phyloP scores from a whole-genome alignment of 92 coral and sea anemone genomes.

The Phymanthus crucifer region DNA sequence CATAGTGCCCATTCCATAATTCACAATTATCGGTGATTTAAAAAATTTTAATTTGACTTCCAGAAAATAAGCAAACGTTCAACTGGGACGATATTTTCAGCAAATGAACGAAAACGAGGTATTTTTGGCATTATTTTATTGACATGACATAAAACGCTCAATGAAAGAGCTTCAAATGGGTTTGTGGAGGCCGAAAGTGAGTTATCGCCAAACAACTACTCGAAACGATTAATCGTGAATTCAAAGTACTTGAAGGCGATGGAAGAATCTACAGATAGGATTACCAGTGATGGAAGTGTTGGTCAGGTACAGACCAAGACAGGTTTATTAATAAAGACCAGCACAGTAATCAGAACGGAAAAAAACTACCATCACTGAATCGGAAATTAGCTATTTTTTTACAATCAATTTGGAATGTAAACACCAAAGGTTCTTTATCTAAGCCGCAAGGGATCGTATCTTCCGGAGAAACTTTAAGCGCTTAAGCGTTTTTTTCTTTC shows the following conservation, averaged over 20 bases:
- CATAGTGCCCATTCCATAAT: too few relatives aligned
- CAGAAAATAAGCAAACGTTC: neutral
- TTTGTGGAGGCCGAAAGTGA: slow-evolving; percentile 2
- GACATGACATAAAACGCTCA: neutral
- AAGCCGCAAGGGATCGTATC: slow-evolving; percentile 31
- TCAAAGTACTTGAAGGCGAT: neutral
- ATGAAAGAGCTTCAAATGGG: neutral
- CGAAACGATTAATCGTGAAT: neutral
- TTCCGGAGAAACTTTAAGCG: slow-evolving; percentile 25
- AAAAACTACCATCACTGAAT: neutral
- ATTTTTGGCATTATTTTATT: neutral
- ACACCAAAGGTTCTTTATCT: slow-evolving; percentile 16
- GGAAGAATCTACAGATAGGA: neutral
- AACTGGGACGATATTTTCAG: neutral
- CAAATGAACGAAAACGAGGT: neutral
- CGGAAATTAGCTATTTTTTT: slow-evolving; percentile 26
- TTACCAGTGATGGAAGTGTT: neutral
- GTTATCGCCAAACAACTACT: neutral
- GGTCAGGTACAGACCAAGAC: neutral
- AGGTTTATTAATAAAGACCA: neutral
- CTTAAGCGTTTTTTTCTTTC: slow-evolving; percentile 14
- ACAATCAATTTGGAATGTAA: slow-evolving; percentile 35
- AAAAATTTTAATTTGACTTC: too few relatives aligned
- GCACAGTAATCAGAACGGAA: slow-evolving; percentile 19
- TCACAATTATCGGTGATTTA: too few relatives aligned